A percentile compares a stretch with the other conserved stretches of the same genome.
Conservation (phyloP, 1,140 invertebrate genomes). For the Drosophila truncata region DNA sequence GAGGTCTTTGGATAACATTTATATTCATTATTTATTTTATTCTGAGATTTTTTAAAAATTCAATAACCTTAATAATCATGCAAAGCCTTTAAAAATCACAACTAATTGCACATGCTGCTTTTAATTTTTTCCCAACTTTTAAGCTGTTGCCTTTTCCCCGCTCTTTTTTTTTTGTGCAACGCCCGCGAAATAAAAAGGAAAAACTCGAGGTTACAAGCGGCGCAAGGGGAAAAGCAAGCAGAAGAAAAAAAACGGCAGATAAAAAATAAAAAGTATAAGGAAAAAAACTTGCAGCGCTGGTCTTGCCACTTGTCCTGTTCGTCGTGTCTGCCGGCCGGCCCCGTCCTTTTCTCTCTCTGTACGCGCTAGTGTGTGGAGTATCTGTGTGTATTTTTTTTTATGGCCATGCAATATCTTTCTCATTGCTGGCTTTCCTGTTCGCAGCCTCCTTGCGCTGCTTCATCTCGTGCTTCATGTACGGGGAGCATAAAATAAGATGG, state of each 20-base stretch:
- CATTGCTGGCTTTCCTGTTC: conserved; percentile 66
- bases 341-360: conserved; percentile 51
- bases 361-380: conserved; percentile 39
- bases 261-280: conserved; percentile 33
- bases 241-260: conserved; percentile 26
- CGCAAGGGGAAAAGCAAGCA: conserved; percentile 15
- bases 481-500: conserved; percentile 50
- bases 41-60: background rate
- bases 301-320: conserved; percentile 66
- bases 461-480: conserved; percentile 52
- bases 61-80: background rate
- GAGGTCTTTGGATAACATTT: too few species aligned
- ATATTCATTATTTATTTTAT: background rate
- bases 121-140: conserved; percentile 19
- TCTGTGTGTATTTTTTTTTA: conserved; percentile 53
- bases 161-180: conserved; percentile 27
- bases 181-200: conserved; percentile 56
- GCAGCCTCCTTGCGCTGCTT: conserved; percentile 28
- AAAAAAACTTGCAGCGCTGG: conserved; percentile 69
- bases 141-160: background rate
- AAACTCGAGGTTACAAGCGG: conserved; percentile 40
- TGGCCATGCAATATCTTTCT: conserved; percentile 72
- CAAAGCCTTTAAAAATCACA: conserved; percentile 8
- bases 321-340: conserved; percentile 46
- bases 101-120: conserved; percentile 39